Conservation (phyloP, 2,113 vertebrate species). For the Rhynchomys soricoides region DNA sequence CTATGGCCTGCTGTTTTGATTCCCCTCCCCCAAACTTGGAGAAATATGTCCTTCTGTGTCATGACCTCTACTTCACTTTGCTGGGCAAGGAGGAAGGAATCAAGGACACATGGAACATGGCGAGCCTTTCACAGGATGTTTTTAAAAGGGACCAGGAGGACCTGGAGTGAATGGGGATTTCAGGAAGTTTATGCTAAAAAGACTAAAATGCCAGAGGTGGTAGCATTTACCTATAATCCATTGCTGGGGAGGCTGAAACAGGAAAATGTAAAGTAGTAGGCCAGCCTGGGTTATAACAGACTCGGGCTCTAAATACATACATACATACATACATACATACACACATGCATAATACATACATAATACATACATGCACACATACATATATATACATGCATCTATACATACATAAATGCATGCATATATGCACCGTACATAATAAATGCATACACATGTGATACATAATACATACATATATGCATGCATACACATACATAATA, state of each 20-base stretch:
- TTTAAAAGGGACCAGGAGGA: constrained; percentile 29
- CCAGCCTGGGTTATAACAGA: not conserved
- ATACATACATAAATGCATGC: not conserved
- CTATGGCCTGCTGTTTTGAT: constrained; percentile 87
- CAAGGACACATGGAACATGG: constrained; percentile 53
- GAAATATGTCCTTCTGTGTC: constrained; percentile 86
- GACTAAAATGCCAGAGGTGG: not conserved
- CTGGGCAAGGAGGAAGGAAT: constrained; percentile 82
- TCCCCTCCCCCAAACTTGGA: constrained; percentile 88
- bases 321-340: not conserved
- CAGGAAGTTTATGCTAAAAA: constrained; percentile 55
- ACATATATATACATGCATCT: not conserved
- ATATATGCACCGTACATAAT: no score
- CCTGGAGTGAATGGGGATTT: constrained; percentile 54
- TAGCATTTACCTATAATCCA: not conserved
- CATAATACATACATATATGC: not conserved
- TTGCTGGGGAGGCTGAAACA: not conserved
- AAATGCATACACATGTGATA: no score
- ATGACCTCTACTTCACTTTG: constrained; percentile 92
- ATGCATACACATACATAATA: not conserved
- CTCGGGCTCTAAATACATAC: not conserved
- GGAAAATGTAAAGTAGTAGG: not conserved
- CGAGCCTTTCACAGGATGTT: constrained; percentile 53
- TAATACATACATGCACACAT: not conserved
- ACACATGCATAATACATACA: not conserved